Percentiles rank a stretch among this genome's conserved stretches.
These are phyloP conservation scores for Galaxias olidus DNA, from an alignment of 2,797 vertebrate species.

Conservation along the genomic window DNA sequence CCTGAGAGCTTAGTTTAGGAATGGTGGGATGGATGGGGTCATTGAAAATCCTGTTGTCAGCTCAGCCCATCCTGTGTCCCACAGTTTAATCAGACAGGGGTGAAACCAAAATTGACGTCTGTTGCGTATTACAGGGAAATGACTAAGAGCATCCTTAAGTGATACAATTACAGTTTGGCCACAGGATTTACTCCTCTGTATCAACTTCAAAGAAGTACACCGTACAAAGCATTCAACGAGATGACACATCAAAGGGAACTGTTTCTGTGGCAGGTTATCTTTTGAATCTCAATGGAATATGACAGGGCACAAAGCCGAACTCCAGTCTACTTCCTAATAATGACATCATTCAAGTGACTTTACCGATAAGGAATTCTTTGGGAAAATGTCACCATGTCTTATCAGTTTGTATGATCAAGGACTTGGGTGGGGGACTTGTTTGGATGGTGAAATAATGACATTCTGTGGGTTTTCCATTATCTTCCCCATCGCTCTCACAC, in stretches of 20 bases:
- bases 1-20: slow-evolving; percentile 8
- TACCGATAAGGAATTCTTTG: slow-evolving; percentile 31
- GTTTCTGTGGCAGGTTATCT: slow-evolving; percentile 27
- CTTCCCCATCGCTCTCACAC: slow-evolving; percentile 37
- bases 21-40: too few species aligned
- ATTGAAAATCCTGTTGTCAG: too few species aligned
- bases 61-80: slow-evolving; percentile 24
- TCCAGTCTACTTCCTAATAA: slow-evolving; percentile 8
- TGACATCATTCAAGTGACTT: slow-evolving; percentile 33
- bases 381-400: slow-evolving; percentile 18
- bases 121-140: neutral
- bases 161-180: too few species aligned
- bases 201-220: slow-evolving; percentile 33
- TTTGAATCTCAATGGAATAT: slow-evolving; percentile 15
- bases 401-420: slow-evolving; percentile 50
- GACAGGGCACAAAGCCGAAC: slow-evolving; percentile 24
- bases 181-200: slow-evolving; percentile 15
- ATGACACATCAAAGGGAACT: slow-evolving; percentile 22
- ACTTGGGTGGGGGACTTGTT: slow-evolving; percentile 22
- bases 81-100: slow-evolving; percentile 34
- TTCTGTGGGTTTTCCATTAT: slow-evolving; percentile 40
- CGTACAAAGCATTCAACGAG: slow-evolving; percentile 30
- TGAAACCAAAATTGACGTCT: slow-evolving; percentile 19
- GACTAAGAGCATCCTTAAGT: neutral
- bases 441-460: slow-evolving; percentile 27